A percentile compares a stretch with the other conserved stretches of the same genome.
These are phyloP conservation scores for Anadara kagoshimensis DNA, from an alignment of 1,140 invertebrate genomes.

Conservation along the genomic window DNA sequence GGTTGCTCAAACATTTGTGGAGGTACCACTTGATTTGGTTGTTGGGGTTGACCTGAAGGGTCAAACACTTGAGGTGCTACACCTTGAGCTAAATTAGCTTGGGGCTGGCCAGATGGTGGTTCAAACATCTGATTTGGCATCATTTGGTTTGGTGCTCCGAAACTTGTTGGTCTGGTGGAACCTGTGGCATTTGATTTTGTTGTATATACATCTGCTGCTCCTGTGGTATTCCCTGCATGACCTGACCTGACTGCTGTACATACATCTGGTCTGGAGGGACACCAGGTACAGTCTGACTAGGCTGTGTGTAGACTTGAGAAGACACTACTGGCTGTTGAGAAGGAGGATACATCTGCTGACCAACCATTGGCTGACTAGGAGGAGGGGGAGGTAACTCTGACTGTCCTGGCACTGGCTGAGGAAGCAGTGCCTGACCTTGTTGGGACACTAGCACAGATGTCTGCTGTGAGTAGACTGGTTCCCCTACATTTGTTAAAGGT, in stretches of 20 bases:
- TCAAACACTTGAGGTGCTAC: not conserved
- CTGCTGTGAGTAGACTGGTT: not conserved
- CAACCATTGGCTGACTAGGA: too few species aligned
- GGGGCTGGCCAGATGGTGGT: not conserved
- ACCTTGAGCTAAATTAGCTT: not conserved
- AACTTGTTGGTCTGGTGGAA: not conserved
- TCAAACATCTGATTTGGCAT: not conserved
- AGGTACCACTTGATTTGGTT: not conserved
- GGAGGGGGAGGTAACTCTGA: not conserved
- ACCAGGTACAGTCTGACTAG: too few species aligned
- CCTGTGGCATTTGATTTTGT: too few species aligned
- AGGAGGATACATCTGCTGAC: too few species aligned
- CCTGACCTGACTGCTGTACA: not conserved
- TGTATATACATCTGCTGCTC: not conserved
- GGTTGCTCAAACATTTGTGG: not conserved
- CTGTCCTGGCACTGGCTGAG: not conserved
- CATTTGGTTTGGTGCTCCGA: not conserved
- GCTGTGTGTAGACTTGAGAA: too few species aligned
- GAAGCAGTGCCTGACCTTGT: not conserved
- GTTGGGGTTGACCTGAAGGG: not conserved
- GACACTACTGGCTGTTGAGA: too few species aligned
- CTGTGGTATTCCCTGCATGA: not conserved
- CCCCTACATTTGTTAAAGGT: not conserved
- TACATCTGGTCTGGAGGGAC: too few species aligned
- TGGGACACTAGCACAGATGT: not conserved